phyloP scores from a whole-genome alignment of 1,140 invertebrate genomes.

The Neodiprion fabricii region DNA sequence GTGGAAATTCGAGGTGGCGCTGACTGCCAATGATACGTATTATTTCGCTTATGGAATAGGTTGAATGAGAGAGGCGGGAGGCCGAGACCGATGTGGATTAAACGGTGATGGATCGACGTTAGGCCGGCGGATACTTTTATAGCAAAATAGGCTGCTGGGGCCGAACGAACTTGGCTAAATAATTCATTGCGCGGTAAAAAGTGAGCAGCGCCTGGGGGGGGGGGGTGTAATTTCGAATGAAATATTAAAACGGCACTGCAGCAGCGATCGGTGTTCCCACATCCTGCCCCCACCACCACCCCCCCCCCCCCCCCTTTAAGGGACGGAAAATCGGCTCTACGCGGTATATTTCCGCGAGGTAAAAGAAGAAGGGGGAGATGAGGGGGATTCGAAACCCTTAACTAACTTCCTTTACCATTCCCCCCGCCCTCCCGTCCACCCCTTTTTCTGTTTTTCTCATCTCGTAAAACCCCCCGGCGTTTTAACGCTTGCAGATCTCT shows the following conservation, averaged over 20 bases:
- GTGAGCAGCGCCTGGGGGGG: neutral
- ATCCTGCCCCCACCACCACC: neutral
- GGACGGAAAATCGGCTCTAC: neutral
- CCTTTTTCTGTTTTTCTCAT: constrained; percentile 25
- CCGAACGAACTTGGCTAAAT: neutral
- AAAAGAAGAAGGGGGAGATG: no score
- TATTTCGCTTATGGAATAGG: no score
- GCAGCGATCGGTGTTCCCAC: no score
- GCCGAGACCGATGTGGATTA: neutral
- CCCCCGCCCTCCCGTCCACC: constrained; percentile 1
- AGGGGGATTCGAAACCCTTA: constrained; percentile 28
- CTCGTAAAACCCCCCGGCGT: constrained; percentile 34
- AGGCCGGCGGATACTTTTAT: neutral
- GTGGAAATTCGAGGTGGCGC: no score
- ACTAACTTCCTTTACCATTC: constrained; percentile 27
- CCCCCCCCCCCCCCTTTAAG: neutral
- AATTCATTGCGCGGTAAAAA: neutral
- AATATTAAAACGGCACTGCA: neutral
- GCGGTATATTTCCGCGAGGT: no score
- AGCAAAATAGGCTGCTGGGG: neutral
- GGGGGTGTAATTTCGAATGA: neutral
- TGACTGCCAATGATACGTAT: no score
- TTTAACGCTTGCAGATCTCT: constrained; percentile 27
- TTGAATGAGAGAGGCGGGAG: neutral
- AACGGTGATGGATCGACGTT: neutral